phyloP scores from a whole-genome alignment of 2,113 vertebrate genomes.

The Spermophilus dauricus region DNA sequence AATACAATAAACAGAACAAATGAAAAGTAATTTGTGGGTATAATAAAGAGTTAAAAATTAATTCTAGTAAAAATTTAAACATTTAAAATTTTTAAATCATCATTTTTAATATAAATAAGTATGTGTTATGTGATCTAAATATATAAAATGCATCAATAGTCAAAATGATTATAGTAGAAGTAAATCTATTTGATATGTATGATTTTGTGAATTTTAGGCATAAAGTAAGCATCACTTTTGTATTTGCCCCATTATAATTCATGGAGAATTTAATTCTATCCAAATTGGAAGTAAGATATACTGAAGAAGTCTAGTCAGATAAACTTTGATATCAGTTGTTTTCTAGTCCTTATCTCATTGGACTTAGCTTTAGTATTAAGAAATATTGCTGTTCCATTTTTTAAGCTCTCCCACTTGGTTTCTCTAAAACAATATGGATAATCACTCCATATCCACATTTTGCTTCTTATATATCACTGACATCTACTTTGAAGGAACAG shows the following conservation, averaged over 20 bases:
- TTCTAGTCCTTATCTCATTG: neutral
- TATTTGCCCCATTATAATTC: neutral
- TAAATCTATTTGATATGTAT: neutral
- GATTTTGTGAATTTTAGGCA: constrained; percentile 19
- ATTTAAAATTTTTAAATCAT: neutral
- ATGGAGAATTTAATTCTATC: constrained; percentile 14
- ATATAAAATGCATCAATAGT: neutral
- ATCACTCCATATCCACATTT: neutral
- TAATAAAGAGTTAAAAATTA: neutral
- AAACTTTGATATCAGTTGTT: neutral
- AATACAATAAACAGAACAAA: neutral
- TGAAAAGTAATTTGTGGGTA: constrained; percentile 26
- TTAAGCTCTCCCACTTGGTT: neutral
- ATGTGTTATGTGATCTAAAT: neutral
- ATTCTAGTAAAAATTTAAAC: neutral
- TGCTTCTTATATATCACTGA: neutral
- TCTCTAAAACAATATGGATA: neutral
- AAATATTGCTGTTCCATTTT: neutral
- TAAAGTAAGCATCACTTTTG: neutral
- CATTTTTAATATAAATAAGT: neutral
- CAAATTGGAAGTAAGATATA: neutral
- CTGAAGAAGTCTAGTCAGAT: neutral
- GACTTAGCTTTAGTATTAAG: neutral
- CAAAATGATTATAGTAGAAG: neutral
- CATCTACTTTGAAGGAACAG: neutral